phyloP scores from a whole-genome alignment of 2,888 invertebrate genomes.

The Drosophila mettleri region DNA sequence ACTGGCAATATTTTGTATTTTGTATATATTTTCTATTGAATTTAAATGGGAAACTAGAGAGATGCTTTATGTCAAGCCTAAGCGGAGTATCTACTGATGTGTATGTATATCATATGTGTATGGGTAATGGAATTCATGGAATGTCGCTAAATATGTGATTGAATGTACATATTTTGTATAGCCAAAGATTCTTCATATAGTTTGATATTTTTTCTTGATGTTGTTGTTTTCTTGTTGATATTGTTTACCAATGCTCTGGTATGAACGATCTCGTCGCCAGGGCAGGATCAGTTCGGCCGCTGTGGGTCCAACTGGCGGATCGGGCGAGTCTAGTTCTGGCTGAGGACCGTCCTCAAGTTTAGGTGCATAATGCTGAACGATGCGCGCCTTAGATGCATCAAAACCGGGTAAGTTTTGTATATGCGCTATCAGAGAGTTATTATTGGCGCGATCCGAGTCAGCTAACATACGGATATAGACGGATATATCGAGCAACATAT shows the following conservation, averaged over 20 bases:
- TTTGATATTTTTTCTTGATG: constrained; percentile 9
- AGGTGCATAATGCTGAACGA: constrained; percentile 88
- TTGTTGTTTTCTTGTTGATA: constrained; percentile 34
- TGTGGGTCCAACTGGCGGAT: constrained; percentile 87
- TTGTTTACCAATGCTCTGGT: constrained; percentile 89
- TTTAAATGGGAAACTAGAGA: not conserved
- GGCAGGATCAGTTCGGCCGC: constrained; percentile 93
- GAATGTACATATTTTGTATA: constrained; percentile 36
- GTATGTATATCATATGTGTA: constrained; percentile 7
- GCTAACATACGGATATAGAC: constrained; percentile 67
- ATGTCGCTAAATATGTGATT: constrained; percentile 22
- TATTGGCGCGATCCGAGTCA: constrained; percentile 87
- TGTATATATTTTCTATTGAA: not conserved
- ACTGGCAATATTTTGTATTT: constrained; percentile 4
- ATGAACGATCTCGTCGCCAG: constrained; percentile 92
- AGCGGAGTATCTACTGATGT: constrained; percentile 24
- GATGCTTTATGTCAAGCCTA: not conserved
- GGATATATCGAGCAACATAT: constrained; percentile 52
- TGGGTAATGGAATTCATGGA: constrained; percentile 11
- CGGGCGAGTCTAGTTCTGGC: constrained; percentile 83
- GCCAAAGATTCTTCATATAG: constrained; percentile 25
- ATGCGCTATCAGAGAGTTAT: constrained; percentile 89
- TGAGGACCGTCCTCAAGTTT: constrained; percentile 80
- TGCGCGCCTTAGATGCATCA: constrained; percentile 89
- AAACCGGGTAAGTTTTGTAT: constrained; percentile 89